Base-by-base conservation (phyloP, 1,140 invertebrate species). In the Penaeus indicus region DNA sequence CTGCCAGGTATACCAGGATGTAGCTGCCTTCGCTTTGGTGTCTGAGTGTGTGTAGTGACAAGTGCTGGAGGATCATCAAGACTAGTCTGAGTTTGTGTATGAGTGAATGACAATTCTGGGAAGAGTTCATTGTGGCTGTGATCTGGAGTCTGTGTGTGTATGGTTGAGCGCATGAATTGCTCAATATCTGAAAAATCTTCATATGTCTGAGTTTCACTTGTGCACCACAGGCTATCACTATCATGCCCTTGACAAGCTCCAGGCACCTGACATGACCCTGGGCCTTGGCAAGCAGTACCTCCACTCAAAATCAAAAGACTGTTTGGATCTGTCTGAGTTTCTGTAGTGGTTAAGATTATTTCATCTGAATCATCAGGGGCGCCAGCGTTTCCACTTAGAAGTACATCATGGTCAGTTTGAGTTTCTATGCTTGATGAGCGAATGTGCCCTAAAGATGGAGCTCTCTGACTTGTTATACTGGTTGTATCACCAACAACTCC, bases 111-210 rank as follows among this genome's bases (percentile, higher is more conserved):
- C 10, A 90, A 86, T 42, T 90, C 89, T 67, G 89, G 89, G 79
- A 90, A 90, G 11, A 90, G 67, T 61, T 90, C 89, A 63, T 82
- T 86, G 25, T 88, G 86, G 32, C 82, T 84, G 60, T 90, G 69
- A 79, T 90, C 89, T 83, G 86, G 60, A 10, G 89, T 90, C 42
- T 90, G 89, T 21, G 89, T 90, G 27, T 90, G 89, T 25, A 88
- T 90, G 21, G 89, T 90, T 47, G 89, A 90, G n/a, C 89, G 84
- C 82, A 90, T 88, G 72, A 84, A 90, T 25, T 90, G 89, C 38
- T 90, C 89, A 62, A 90, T 90, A 27, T 86, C 82, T 32, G 89
- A 90, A 54, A 90, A 90, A 54, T 90, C 89, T 80, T 90, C 89
- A 79, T 85, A 90, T 7, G 89, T 90, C 75, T 90, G 89, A 16